phyloP scores from a whole-genome alignment of 2,888 invertebrate species.

The Andrena chrysosceles region DNA sequence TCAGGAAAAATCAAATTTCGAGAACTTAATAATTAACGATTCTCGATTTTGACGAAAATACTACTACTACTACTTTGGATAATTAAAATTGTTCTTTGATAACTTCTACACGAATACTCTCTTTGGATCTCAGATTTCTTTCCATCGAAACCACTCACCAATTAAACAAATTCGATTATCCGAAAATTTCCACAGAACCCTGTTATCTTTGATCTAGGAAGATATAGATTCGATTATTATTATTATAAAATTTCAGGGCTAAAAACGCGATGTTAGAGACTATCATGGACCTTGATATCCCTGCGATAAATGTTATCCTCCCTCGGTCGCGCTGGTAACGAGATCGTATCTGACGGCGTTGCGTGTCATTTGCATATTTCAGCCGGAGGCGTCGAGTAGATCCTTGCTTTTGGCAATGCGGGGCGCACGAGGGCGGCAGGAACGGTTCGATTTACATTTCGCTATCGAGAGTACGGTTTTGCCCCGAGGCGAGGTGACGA shows the following conservation, averaged over 20 bases:
- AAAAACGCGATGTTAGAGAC: conserved; percentile 15
- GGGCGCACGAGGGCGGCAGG: conserved; percentile 65
- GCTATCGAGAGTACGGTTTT: conserved; percentile 38
- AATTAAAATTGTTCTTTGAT: too few species aligned
- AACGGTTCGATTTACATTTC: conserved; percentile 77
- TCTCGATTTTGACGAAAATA: too few species aligned
- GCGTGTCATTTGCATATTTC: conserved; percentile 82
- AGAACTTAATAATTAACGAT: too few species aligned
- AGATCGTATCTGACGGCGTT: conserved; percentile 78
- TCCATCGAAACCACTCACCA: too few species aligned
- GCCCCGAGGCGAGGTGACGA: conserved; percentile 58
- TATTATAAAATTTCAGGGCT: neutral
- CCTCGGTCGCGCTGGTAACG: conserved; percentile 72
- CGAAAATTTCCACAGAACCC: neutral
- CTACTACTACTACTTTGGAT: too few species aligned
- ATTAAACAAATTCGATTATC: too few species aligned
- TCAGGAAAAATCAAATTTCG: too few species aligned
- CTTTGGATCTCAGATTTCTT: too few species aligned
- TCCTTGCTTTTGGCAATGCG: conserved; percentile 75
- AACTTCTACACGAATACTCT: too few species aligned
- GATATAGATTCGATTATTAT: neutral
- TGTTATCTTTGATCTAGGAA: neutral
- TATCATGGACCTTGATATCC: conserved; percentile 50
- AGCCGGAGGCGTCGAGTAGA: conserved; percentile 75
- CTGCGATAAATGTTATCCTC: conserved; percentile 64